Evolutionary conservation across 2,797 vertebrate genomes (phyloP), one percentile per base, ranked within the genome.

Genomic region (Characodon lateralis): DNA sequence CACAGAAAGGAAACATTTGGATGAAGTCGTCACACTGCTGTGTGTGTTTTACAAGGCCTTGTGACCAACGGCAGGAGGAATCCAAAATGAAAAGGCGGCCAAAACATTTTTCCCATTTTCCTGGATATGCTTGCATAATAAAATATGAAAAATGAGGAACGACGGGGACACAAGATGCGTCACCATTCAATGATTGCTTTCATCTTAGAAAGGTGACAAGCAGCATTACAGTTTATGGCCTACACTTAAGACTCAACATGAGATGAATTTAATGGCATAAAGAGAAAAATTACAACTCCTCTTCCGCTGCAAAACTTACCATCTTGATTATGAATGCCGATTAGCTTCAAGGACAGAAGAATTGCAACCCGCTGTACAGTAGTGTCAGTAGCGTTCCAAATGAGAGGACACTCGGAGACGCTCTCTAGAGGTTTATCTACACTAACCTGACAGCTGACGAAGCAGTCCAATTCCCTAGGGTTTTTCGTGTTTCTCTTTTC

Each of bases 211-310:
- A 91, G 82, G 85, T 83, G 84, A 89, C 85, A 89, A 93, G 93
- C 91, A 94, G 85, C 91, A 82, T 89, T 89, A 88, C 50, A 88
- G 81, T 90, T 90, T 83, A 89, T 89, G 90, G 91, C 91, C 90
- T 80, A 75, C 68, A 73, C 85, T 86, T 80, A 82, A 84, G 55
- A 85, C 77, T 76, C 78, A 82, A 87, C 78, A 89, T 3, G 78
- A 68, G 73, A 90, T 83, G 81, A 70, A 81, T 88, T 85, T 84
- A 85, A 91, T 90, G 85, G 81, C 84, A 86, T 76, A 72, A 83
- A 88, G 76, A 84, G 83, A 82, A 18, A 35, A 78, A 56, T 58
- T 50, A 53, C 80, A 71, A n/a, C 73, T 87, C 46, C 72, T 87
- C 78, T 69, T 20, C 79, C 59, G 69, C 85, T 76, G 83, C 61